Base-by-base conservation (phyloP, 2,888 invertebrate species). In the Heliconius ismenius region DNA sequence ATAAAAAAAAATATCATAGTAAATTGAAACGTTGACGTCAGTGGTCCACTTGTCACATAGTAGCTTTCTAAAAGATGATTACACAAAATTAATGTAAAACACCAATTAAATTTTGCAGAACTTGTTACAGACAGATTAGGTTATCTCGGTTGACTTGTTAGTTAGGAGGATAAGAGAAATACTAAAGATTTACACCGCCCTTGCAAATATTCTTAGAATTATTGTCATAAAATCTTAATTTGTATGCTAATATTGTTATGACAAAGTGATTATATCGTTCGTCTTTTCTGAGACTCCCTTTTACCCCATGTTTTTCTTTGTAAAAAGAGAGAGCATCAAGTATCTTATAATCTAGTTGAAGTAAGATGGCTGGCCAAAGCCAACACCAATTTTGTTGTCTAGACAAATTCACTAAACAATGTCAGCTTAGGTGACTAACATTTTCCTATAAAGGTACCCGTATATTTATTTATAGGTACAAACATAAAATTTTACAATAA, bases 101-200 rank as follows among this genome's bases (percentile, higher is more conserved):
- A 43, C 10, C 15, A 64, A 28, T 49, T 62, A 15, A 54, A 26
- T 26, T 86, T 84, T 83, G 84, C 84, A 84, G 85, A 90, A 90
- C 88, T 91, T 88, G 87, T 90, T 89, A 89, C 86, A 76, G 54
- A 85, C 84, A 84, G 87, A 91, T 91, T 90, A 85, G 83, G 88
- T 90, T 90, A 91, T 88, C 89, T 82, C 78, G 76, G 75, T 68
- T 75, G 78, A 78, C 76, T 76, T 78, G 79, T 75, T 73, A 76
- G 72, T 76, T 73, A 77, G 74, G 79, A 73, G 76, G 84, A 83
- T 83, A 83, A 87, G 88, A 88, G 88, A 86, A 85, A 84, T 85
- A 86, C 87, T 91, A 92, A 92, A 92, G 90, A 91, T 87, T 88
- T 85, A 86, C 89, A 88, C 58, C 72, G 85, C 84, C 81, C 76